Evolutionary conservation across 2,113 vertebrate species (phyloP), one percentile per base, ranked within the genome.

Genomic region (Pseudonaja textilis): DNA sequence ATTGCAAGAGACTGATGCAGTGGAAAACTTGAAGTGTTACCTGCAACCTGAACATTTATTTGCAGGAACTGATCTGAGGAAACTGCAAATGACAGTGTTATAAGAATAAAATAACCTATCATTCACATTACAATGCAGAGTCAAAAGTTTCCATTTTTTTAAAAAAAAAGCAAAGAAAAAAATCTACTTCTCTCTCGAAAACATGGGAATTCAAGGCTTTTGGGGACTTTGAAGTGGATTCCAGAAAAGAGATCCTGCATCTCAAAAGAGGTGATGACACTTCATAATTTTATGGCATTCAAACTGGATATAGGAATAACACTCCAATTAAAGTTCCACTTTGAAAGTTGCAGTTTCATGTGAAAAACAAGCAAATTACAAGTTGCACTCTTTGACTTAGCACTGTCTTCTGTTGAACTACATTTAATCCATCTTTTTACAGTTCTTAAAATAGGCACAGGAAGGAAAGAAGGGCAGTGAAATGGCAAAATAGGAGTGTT

Each of bases 371-470:
- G 23, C 29, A 45, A 52, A 10, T 7, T 89, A 45, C 39, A 89
- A 85, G 64, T 39, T 56, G 23, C 45, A 47, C 10, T 26, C 87
- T 88, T 25, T 34, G 81, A 91, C 93, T 90, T 93, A 57, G 47
- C 25, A 50, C 3, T 86, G 85, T 90, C 89, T 81, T 88, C 61
- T 94, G n/a, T 93, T 94, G 94, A 96, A 93, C 90, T 91, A 94
- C 92, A 95, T 96, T 95, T 94, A 96, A 96, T 96, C 95, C 94
- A 96, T 89, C 96, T 93, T 2, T 0, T 52, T 95, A 88, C 89
- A 96, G 87, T 54, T 96, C 94, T 92, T 93, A 94, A 96, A 97
- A 97, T 96, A 97, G 95, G 94, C 93, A 92, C 90, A 93, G 94
- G 93, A 89, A 94, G 91, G 95, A 89, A 87, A 89, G 95, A 89